Base-by-base conservation (phyloP, 2,113 vertebrate species). In the Emydura subglobosa region DNA sequence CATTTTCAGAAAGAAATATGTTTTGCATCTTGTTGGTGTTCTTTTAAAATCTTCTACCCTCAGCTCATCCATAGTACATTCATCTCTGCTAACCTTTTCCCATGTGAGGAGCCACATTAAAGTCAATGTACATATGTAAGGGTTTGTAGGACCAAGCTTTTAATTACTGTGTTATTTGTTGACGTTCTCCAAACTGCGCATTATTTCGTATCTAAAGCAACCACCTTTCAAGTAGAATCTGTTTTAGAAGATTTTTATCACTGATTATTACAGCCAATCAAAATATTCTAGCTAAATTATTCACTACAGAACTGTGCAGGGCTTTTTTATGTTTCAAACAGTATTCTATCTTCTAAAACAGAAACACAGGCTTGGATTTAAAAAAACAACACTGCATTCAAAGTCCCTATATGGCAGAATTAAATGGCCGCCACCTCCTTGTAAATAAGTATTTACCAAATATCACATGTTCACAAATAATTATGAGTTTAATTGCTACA, bases 371-470 rank as follows among this genome's bases (percentile, higher is more conserved):
- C 0, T n/a, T 31, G 13, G 5, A 2, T 1, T 24, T 4, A 14
- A 44, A 91, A 76, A 86, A 80, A 82, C 10, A 88, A 82, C 78
- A 39, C 79, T 0, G 2, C 49, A 21, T 13, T 82, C 57, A 27
- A 42, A 49, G 24, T 21, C 31, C 42, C 39, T 21, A 22, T 42
- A n/a, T 86, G n/a, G 42, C 10, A 47, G 39, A 8, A 39, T 50
- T 81, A 51, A 93, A 29, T 88, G 89, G 87, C 25, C 39, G 85
- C 27, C 55, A 93, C 89, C 81, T 83, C 82, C 29, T 47, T 34
- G 88, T 34, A 47, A 82, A 82, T 80, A 54, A 57, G 47, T 6
- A 96, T 87, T 82, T 85, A 82, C 14, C 90, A 95, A 88, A 81
- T 54, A 25, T 29, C 68, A 55, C 57, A 74, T 9, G 76, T 24